Evolutionary conservation across 2,797 vertebrate genomes (phyloP), one percentile per base, ranked within the genome.

Genomic region (Danio jaintianensis): DNA sequence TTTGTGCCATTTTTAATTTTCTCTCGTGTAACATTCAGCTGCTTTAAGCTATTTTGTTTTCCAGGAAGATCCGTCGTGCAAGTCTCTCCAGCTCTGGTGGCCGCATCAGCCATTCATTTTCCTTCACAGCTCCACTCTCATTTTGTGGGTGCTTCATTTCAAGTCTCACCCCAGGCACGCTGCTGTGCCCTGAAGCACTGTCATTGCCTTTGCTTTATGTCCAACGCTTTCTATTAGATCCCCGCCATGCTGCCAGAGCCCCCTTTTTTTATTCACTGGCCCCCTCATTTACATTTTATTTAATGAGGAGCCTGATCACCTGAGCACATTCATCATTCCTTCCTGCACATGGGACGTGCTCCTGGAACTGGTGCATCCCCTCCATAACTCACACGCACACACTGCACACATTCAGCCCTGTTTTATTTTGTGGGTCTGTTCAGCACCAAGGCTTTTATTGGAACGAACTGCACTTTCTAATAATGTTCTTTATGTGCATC

Each of bases 281-380:
- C 58, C 67, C 68, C 79, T 85, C 87, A 88, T 89, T 87, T 89
- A 79, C 87, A 88, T 89, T 87, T 88, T 81, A 87, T 88, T 88
- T 89, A 89, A 89, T 87, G 86, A 89, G 87, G 83, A 85, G 85
- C 83, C 88, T 86, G 87, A 88, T 88, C 85, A 87, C 86, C 87
- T 85, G 83, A 52, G 77, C 83, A 83, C 87, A 88, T 89, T 88
- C 85, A 89, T 89, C 87, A 88, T 85, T 86, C 79, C 84, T 85
- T 77, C 81, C 85, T 79, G 71, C 74, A 80, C 82, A 82, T 81
- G 78, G 83, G 80, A 85, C 83, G 71, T 75, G 62, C 72, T 84
- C 71, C 79, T 78, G 53, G 50, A 75, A 67, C 79, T 77, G 59
- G 38, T 81, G 69, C 76, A 75, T 70, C 79, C 70, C 48, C 71